Conservation (phyloP, 2,113 vertebrate genomes). For the Ageneiosus marmoratus region DNA sequence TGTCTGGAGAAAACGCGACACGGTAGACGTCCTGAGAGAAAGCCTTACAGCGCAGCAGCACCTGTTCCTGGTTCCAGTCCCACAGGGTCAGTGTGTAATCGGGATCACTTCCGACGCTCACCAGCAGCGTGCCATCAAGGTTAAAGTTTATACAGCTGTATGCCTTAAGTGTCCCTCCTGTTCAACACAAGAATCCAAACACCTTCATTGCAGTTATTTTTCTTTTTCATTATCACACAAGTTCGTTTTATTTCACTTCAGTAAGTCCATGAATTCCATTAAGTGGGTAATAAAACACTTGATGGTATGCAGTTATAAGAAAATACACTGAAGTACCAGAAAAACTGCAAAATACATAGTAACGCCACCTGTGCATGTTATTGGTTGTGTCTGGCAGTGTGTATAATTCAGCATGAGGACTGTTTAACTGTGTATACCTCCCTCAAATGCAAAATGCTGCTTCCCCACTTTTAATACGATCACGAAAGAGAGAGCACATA, state of each 20-base stretch:
- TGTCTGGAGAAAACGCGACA: slow-evolving; percentile 86
- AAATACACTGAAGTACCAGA: no score
- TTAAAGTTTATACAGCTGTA: slow-evolving; percentile 87
- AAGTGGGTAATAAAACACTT: no score
- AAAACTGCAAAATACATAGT: no score
- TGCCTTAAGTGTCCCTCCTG: slow-evolving; percentile 81
- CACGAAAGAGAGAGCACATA: no score
- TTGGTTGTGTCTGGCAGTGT: no score
- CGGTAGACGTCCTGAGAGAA: slow-evolving; percentile 88
- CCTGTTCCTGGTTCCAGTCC: slow-evolving; percentile 88
- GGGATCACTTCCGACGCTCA: slow-evolving; percentile 81
- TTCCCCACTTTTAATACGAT: no score
- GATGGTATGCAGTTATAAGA: no score
- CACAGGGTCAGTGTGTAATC: slow-evolving; percentile 90
- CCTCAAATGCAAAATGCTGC: no score
- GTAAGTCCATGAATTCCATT: background rate
- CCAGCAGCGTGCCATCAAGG: slow-evolving; percentile 78
- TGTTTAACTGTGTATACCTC: no score
- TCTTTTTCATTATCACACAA: no score
- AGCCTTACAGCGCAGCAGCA: slow-evolving; percentile 82
- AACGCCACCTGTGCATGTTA: no score
- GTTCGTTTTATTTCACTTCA: background rate
- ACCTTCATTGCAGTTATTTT: background rate
- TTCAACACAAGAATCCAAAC: slow-evolving; percentile 17
- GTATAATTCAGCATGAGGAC: no score